Conservation (phyloP, 2,888 invertebrate species). For the Oasisia sp. region DNA sequence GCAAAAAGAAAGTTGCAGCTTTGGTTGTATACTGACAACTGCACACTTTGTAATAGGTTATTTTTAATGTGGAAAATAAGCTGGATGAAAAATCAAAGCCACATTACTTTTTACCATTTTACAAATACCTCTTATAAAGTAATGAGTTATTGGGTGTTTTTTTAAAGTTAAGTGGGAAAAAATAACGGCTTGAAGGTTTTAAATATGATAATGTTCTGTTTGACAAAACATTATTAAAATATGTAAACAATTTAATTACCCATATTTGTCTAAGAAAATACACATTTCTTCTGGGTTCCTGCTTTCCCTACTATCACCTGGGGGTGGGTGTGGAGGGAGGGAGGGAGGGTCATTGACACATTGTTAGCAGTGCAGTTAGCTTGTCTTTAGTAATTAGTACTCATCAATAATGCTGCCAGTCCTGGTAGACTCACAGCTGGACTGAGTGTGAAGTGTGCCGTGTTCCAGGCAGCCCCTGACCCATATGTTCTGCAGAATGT, state of each 20-base stretch:
- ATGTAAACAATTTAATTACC: no score
- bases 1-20: neutral
- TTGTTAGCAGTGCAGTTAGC: neutral
- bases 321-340: neutral
- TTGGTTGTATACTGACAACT: neutral
- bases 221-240: no score
- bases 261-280: no score
- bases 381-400: neutral
- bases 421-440: neutral
- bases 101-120: neutral
- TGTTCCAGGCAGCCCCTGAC: neutral
- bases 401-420: neutral
- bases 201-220: no score
- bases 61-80: no score
- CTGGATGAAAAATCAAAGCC: no score
- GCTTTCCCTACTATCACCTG: neutral
- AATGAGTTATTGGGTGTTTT: neutral
- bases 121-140: neutral
- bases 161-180: neutral
- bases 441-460: neutral
- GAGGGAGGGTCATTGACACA: neutral
- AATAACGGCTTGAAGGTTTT: no score
- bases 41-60: no score
- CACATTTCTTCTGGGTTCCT: no score
- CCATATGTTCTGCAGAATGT: neutral